Evolutionary conservation across 2,888 invertebrate species (phyloP).

Genomic region (Lissonota sp.): DNA sequence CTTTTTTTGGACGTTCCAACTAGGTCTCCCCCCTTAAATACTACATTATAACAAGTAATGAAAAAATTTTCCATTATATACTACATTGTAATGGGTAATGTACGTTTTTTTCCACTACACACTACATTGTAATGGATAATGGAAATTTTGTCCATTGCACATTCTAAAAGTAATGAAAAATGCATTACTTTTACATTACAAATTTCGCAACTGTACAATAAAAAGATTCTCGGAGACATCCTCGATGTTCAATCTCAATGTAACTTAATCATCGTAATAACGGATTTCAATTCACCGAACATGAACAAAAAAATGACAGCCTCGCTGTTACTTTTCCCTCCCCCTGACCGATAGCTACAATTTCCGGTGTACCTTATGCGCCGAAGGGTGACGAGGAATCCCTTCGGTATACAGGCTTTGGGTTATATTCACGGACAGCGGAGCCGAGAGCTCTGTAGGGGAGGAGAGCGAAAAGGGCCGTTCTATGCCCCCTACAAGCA

Average conservation of each 20-base stretch:
- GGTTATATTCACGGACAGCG: slow-evolving; percentile 48
- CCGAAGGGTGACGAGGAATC: slow-evolving; percentile 46
- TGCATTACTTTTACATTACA: too few species aligned
- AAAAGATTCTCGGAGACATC: not conserved
- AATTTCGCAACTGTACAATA: too few species aligned
- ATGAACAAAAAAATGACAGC: slow-evolving; percentile 1
- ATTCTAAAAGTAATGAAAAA: too few species aligned
- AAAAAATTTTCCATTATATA: too few species aligned
- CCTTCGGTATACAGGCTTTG: slow-evolving; percentile 48
- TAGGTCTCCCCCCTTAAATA: too few species aligned
- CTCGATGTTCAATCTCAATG: not conserved
- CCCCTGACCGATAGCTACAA: slow-evolving; percentile 56
- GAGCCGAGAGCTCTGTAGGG: slow-evolving; percentile 41
- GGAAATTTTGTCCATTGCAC: too few species aligned
- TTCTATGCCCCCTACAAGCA: slow-evolving; percentile 54
- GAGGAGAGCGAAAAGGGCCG: slow-evolving; percentile 28
- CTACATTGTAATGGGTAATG: too few species aligned
- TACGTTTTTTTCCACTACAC: too few species aligned
- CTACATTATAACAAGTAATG: too few species aligned
- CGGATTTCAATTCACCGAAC: not conserved
- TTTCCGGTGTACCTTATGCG: slow-evolving; percentile 42
- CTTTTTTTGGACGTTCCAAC: too few species aligned
- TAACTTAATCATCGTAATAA: not conserved
- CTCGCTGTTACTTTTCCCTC: slow-evolving; percentile 26
- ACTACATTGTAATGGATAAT: too few species aligned